Evolutionary conservation across 2,797 vertebrate genomes (phyloP).

Genomic region (Eospalax fontanierii): DNA sequence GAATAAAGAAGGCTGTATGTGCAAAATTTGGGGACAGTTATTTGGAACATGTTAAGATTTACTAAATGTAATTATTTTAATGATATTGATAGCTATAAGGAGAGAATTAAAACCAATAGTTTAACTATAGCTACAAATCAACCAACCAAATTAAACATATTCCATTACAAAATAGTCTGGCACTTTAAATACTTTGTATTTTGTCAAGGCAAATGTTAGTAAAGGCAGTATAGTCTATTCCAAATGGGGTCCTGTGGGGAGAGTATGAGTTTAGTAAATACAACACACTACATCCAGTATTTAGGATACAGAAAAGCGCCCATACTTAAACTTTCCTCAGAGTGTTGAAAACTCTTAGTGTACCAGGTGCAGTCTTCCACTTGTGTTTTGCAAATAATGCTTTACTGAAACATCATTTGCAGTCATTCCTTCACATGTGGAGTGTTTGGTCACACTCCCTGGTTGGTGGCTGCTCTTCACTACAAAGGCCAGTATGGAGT

Average conservation of each 20-base stretch:
- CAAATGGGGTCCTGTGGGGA: not conserved
- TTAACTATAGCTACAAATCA: constrained; percentile 4
- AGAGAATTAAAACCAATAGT: not conserved
- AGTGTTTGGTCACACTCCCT: too few species aligned
- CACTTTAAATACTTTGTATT: not conserved
- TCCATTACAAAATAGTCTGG: not conserved
- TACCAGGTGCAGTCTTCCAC: not conserved
- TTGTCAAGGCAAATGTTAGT: not conserved
- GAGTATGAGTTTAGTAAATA: not conserved
- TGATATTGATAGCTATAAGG: not conserved
- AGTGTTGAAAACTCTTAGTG: not conserved
- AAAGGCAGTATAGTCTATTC: not conserved
- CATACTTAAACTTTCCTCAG: not conserved
- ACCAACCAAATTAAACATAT: not conserved
- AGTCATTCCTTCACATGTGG: not conserved
- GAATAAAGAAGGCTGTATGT: not conserved
- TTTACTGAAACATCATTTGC: not conserved
- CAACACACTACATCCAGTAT: not conserved
- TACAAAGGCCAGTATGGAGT: not conserved
- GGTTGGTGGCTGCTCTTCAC: not conserved
- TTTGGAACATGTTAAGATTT: not conserved
- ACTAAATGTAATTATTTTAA: not conserved
- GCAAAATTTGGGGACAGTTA: not conserved
- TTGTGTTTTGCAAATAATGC: not conserved
- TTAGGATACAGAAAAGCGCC: not conserved